Percentiles rank a stretch among this genome's conserved stretches.
Evolutionary conservation across 2,888 invertebrate genomes (phyloP).

Genomic region (Cosmorhoe ocellata): DNA sequence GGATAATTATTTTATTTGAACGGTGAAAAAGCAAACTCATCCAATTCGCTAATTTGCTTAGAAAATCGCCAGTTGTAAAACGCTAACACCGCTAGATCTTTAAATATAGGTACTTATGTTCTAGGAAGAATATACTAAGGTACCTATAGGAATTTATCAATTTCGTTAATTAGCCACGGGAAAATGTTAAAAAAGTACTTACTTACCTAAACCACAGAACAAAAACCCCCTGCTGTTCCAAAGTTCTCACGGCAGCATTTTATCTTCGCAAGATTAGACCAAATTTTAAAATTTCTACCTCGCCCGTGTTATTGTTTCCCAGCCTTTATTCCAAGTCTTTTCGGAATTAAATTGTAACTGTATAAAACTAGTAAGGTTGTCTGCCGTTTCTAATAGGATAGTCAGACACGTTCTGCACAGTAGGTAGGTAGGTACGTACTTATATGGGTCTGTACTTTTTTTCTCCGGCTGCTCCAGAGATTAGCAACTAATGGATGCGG

Average conservation of each 20-base stretch:
- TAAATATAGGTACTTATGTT: too few species aligned
- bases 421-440: too few species aligned
- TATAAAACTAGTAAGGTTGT: neutral
- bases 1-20: slow-evolving; percentile 6
- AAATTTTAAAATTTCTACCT: too few species aligned
- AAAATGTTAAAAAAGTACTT: slow-evolving; percentile 33
- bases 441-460: too few species aligned
- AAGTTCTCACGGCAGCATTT: slow-evolving; percentile 22
- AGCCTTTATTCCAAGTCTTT: neutral
- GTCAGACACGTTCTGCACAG: too few species aligned
- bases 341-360: neutral
- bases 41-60: neutral
- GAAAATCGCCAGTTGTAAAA: neutral
- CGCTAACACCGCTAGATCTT: too few species aligned
- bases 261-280: too few species aligned
- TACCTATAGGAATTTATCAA: too few species aligned
- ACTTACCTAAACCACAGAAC: slow-evolving; percentile 7
- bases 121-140: too few species aligned
- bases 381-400: neutral
- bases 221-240: slow-evolving; percentile 18
- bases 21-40: slow-evolving; percentile 3
- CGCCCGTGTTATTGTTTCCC: too few species aligned
- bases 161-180: slow-evolving; percentile 20
- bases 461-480: too few species aligned
- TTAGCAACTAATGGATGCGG: too few species aligned